These are phyloP conservation scores for Dasysyrphus albostriatus DNA, from an alignment of 2,888 invertebrate species.

Conservation along the genomic window DNA sequence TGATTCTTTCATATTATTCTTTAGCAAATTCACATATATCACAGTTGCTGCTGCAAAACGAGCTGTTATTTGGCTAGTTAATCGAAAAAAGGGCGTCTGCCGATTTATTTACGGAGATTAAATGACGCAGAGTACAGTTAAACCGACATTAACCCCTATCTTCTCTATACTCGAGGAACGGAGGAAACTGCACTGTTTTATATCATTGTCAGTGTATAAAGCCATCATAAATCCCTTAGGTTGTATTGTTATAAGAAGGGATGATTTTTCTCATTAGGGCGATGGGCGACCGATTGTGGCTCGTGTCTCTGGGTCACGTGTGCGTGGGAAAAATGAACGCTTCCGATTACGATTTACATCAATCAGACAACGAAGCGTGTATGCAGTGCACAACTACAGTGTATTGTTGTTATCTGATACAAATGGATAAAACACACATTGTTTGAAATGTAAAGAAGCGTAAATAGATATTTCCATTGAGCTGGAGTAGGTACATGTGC, in stretches of 20 bases:
- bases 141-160: slow-evolving; percentile 44
- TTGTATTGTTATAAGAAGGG: slow-evolving; percentile 31
- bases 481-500: slow-evolving; percentile 34
- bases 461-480: slow-evolving; percentile 53
- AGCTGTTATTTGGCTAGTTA: slow-evolving; percentile 44
- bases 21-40: slow-evolving; percentile 15
- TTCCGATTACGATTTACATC: slow-evolving; percentile 59
- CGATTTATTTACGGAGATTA: slow-evolving; percentile 69
- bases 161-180: slow-evolving; percentile 27
- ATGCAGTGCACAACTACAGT: background rate
- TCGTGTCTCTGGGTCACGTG: slow-evolving; percentile 70
- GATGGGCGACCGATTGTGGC: slow-evolving; percentile 53
- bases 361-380: slow-evolving; percentile 49
- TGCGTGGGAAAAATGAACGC: slow-evolving; percentile 70
- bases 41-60: slow-evolving; percentile 1
- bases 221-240: slow-evolving; percentile 47
- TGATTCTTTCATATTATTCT: slow-evolving; percentile 5
- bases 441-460: slow-evolving; percentile 52
- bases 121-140: slow-evolving; percentile 45
- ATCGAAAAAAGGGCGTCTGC: slow-evolving; percentile 61
- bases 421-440: slow-evolving; percentile 41
- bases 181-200: slow-evolving; percentile 39
- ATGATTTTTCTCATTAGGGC: slow-evolving; percentile 68
- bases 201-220: slow-evolving; percentile 13
- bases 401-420: slow-evolving; percentile 62